Conservation (phyloP, 2,888 invertebrate genomes). For the Alentia gelatinosa region DNA sequence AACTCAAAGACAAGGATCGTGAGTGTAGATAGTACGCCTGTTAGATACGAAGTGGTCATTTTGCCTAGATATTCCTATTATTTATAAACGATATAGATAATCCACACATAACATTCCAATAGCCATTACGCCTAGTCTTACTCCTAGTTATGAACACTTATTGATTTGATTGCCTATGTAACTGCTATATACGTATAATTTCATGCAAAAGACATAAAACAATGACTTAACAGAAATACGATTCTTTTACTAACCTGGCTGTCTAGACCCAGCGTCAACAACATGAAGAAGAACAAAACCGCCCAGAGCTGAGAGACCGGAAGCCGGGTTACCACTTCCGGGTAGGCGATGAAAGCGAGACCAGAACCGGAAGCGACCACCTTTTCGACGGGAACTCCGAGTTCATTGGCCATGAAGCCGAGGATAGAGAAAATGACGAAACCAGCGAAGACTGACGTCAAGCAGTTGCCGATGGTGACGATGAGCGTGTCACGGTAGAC, state of each 20-base stretch:
- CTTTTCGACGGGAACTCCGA: conserved; percentile 65
- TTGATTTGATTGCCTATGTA: too few species aligned
- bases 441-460: conserved; percentile 83
- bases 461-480: conserved; percentile 83
- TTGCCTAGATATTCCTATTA: too few species aligned
- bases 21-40: too few species aligned
- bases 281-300: conserved; percentile 77
- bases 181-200: too few species aligned
- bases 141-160: too few species aligned
- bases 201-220: too few species aligned
- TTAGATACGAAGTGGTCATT: too few species aligned
- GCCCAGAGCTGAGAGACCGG: conserved; percentile 76
- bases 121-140: too few species aligned
- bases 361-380: conserved; percentile 70
- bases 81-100: too few species aligned
- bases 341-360: conserved; percentile 78
- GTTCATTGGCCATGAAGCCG: conserved; percentile 70
- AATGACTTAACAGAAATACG: too few species aligned
- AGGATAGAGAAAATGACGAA: conserved; percentile 90
- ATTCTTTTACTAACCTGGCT: conserved; percentile 64
- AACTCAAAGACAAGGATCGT: too few species aligned
- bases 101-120: too few species aligned
- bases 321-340: conserved; percentile 74
- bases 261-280: conserved; percentile 75
- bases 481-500: conserved; percentile 85